phyloP scores from a whole-genome alignment of 2,113 vertebrate species.

The Suricata suricatta region DNA sequence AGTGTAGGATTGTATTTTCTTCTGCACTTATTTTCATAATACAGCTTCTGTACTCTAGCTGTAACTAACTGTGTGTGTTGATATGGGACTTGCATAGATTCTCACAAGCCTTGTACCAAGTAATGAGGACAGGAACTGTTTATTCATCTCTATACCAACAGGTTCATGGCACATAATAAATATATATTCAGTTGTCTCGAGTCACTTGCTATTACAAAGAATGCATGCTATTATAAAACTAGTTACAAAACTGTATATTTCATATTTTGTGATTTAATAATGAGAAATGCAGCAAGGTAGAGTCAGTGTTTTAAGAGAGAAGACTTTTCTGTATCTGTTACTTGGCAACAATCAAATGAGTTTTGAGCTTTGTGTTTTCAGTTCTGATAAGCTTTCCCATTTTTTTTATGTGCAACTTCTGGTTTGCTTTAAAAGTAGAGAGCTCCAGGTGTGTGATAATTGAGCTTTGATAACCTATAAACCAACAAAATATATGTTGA shows the following conservation, averaged over 20 bases:
- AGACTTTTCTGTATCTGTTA: neutral
- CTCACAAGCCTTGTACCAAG: neutral
- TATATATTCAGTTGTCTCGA: neutral
- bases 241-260: neutral
- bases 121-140: neutral
- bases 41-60: neutral
- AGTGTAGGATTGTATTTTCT: neutral
- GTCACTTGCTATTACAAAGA: conserved; percentile 7
- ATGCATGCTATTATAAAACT: neutral
- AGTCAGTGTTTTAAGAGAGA: neutral
- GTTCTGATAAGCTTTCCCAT: neutral
- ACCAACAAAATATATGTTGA: neutral
- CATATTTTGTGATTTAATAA: conserved; percentile 26
- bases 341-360: neutral
- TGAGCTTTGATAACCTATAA: neutral
- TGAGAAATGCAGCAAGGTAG: conserved; percentile 4
- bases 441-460: neutral
- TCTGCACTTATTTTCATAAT: neutral
- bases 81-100: neutral
- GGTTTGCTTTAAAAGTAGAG: neutral
- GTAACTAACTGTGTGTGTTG: neutral
- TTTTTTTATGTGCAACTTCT: neutral
- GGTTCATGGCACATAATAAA: neutral
- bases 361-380: neutral
- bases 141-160: neutral